Percentiles rank a stretch among this genome's conserved stretches.
phyloP scores from a whole-genome alignment of 2,113 vertebrate species.

The Cyphomyrus discorhynchus region DNA sequence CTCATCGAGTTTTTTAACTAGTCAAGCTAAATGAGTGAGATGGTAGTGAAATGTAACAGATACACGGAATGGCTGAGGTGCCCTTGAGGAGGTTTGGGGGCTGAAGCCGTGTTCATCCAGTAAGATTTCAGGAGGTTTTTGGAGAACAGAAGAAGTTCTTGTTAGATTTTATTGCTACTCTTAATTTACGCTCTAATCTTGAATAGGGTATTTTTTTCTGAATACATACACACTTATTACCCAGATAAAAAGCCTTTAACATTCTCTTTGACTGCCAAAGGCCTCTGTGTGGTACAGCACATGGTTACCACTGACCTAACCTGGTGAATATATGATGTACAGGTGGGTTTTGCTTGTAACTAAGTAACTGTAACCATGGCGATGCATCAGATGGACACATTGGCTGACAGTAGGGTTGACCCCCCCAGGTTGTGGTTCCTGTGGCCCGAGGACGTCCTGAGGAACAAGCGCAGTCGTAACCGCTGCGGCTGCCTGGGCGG shows the following conservation, averaged over 20 bases:
- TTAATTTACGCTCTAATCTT: neutral
- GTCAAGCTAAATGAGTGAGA: neutral
- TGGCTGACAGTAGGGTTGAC: neutral
- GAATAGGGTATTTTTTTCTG: neutral
- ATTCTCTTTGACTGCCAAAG: neutral
- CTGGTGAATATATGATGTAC: neutral
- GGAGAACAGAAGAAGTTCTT: neutral
- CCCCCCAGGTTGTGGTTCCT: slow-evolving; percentile 84
- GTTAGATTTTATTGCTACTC: neutral
- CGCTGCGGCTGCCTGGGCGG: slow-evolving; percentile 93
- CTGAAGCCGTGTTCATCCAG: neutral
- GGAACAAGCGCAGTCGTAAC: slow-evolving; percentile 73
- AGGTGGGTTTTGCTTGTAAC: neutral
- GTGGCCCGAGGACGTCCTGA: slow-evolving; percentile 83
- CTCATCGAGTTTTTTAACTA: neutral
- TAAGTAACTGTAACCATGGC: neutral
- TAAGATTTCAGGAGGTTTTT: neutral
- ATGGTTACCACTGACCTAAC: neutral
- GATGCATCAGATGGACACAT: neutral
- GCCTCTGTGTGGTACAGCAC: neutral
- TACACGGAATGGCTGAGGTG: neutral
- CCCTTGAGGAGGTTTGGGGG: neutral
- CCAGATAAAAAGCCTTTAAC: neutral
- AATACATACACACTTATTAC: neutral
- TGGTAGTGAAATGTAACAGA: too few relatives aligned